A percentile compares a stretch with the other conserved stretches of the same genome.
Conservation (phyloP, 2,113 vertebrate species). For the Ceyx cyanopectus region DNA sequence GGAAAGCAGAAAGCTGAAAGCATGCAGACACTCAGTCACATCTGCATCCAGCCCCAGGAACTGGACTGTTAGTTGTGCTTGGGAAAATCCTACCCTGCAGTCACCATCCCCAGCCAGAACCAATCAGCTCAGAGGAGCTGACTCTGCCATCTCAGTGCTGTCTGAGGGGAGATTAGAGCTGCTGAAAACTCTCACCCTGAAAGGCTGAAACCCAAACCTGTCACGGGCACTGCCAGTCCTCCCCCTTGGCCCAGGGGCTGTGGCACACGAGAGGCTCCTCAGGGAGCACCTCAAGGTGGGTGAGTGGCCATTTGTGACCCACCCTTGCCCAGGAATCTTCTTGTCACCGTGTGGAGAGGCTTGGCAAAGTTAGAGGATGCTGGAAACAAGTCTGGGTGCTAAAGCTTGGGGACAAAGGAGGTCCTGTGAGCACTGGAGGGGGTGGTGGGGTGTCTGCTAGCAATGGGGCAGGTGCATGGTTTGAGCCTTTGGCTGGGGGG, state of each 20-base stretch:
- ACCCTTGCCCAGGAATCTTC: neutral
- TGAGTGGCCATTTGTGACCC: neutral
- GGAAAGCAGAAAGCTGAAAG: neutral
- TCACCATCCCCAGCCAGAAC: neutral
- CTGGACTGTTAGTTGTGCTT: neutral
- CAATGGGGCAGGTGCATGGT: neutral
- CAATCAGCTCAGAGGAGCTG: neutral
- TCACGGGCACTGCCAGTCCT: neutral
- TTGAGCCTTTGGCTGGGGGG: neutral
- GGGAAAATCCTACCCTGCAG: constrained; percentile 34
- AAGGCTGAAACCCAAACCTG: neutral
- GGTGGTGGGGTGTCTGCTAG: neutral
- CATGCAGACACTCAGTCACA: neutral
- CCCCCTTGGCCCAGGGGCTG: neutral
- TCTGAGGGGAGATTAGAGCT: neutral
- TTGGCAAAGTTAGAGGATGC: neutral
- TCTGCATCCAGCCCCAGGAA: neutral
- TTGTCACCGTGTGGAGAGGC: neutral
- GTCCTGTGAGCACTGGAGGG: neutral
- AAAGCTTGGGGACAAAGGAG: neutral
- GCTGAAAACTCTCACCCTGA: fast-evolving
- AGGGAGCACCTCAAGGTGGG: neutral
- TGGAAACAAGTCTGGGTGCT: neutral
- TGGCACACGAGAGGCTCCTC: neutral
- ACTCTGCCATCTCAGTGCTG: fast-evolving